These are phyloP conservation scores for Salvelinus alpinus DNA, from an alignment of 2,113 vertebrate species.

Conservation along the genomic window DNA sequence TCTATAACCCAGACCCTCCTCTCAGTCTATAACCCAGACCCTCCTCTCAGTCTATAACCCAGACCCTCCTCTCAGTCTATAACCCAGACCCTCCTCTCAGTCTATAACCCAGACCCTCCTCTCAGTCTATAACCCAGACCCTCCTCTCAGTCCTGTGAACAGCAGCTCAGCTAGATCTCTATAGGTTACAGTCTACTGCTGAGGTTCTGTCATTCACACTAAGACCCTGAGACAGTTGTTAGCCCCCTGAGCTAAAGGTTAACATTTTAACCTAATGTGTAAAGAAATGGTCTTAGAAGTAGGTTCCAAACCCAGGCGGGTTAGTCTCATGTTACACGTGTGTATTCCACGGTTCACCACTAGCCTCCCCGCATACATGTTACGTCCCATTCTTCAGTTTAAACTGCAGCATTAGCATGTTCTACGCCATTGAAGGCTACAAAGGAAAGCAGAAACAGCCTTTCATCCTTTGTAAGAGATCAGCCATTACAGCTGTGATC, in stretches of 20 bases:
- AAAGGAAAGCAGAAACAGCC: constrained; percentile 35
- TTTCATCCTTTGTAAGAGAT: constrained; percentile 40
- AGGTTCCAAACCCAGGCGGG: neutral
- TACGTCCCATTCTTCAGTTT: constrained; percentile 17
- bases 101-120: too few species aligned
- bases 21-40: too few species aligned
- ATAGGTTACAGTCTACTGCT: neutral
- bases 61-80: too few species aligned
- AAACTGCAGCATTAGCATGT: constrained; percentile 31
- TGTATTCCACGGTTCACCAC: constrained; percentile 26
- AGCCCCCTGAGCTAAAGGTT: constrained; percentile 5
- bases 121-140: neutral
- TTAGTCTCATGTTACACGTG: neutral
- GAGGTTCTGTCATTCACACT: constrained; percentile 44
- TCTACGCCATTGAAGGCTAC: constrained; percentile 44
- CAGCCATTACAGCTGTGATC: constrained; percentile 51
- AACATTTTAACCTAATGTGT: too few species aligned
- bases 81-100: too few species aligned
- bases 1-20: too few species aligned
- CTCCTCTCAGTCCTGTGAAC: neutral
- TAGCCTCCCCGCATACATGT: neutral
- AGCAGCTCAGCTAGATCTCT: constrained; percentile 3
- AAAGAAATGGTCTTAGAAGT: too few species aligned
- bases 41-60: too few species aligned
- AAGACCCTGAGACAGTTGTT: constrained; percentile 51